Percentiles rank a stretch among this genome's conserved stretches.
phyloP scores from a whole-genome alignment of 2,797 vertebrate species.

The Cyprinella venusta region DNA sequence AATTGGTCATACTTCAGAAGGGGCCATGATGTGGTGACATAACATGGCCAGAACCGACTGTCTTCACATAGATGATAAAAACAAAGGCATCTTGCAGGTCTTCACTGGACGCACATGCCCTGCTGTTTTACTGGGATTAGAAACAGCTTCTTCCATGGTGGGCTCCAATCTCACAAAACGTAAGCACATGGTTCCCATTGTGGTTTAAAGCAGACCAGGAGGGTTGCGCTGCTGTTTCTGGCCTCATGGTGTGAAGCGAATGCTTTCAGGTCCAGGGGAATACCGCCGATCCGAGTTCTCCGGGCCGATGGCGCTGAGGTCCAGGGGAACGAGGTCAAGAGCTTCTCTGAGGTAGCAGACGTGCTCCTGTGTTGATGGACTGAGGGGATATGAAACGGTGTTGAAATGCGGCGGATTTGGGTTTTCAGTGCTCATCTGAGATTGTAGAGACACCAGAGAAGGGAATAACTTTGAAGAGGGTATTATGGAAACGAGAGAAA shows the following conservation, averaged over 20 bases:
- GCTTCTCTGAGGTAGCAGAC: conserved; percentile 54
- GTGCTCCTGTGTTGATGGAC: conserved; percentile 65
- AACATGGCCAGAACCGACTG: neutral
- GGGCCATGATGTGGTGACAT: neutral
- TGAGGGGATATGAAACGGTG: conserved; percentile 75
- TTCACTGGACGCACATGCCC: conserved; percentile 65
- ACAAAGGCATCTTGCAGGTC: conserved; percentile 8
- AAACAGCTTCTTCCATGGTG: conserved; percentile 76
- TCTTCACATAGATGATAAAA: neutral
- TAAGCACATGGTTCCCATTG: conserved; percentile 81
- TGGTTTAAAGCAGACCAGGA: conserved; percentile 74
- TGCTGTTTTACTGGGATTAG: conserved; percentile 74
- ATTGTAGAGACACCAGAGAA: conserved; percentile 14
- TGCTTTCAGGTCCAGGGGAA: conserved; percentile 68
- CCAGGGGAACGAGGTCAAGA: conserved; percentile 53
- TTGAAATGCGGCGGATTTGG: conserved; percentile 73
- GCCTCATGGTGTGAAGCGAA: conserved; percentile 76
- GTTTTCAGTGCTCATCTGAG: conserved; percentile 54
- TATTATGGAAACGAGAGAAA: conserved; percentile 40
- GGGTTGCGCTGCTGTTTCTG: conserved; percentile 65
- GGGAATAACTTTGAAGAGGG: conserved; percentile 35
- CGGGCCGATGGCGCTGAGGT: conserved; percentile 51
- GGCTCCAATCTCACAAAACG: conserved; percentile 72
- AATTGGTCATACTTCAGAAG: neutral
- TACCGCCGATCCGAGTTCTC: conserved; percentile 71